Evolutionary conservation across 2,888 invertebrate genomes (phyloP).

Genomic region (Muschampia plurimacula): DNA sequence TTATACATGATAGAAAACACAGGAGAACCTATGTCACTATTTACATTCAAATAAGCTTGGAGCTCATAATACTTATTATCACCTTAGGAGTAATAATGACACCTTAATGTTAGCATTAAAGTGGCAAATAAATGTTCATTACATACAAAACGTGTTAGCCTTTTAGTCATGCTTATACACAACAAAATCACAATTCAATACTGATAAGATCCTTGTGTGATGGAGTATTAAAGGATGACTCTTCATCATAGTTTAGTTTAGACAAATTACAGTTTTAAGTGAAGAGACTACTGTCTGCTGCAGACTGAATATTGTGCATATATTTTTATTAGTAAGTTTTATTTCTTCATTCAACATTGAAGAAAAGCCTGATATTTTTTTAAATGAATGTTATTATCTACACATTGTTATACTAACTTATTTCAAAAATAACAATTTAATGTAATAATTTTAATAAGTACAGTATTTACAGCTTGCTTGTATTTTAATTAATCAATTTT

Average conservation of each 20-base stretch:
- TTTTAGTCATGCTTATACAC: conserved; percentile 43
- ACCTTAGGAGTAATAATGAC: conserved; percentile 58
- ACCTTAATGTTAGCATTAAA: conserved; percentile 65
- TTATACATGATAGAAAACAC: conserved; percentile 61
- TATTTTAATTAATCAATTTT: no score
- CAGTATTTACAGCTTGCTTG: no score
- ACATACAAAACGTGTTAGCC: conserved; percentile 46
- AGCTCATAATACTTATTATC: conserved; percentile 70
- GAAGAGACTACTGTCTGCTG: neutral
- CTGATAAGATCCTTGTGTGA: conserved; percentile 40
- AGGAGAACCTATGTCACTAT: conserved; percentile 50
- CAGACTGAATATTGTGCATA: neutral
- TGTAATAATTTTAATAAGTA: no score
- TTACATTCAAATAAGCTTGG: conserved; percentile 62
- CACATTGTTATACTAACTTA: no score
- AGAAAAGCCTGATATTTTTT: no score
- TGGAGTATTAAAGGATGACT: neutral
- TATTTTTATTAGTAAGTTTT: no score
- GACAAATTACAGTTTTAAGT: neutral
- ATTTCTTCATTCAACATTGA: no score
- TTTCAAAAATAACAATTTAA: no score
- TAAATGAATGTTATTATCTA: no score
- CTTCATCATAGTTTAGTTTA: neutral
- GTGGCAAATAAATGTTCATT: conserved; percentile 56
- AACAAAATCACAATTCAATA: conserved; percentile 35